Conservation (phyloP, 2,888 invertebrate genomes). For the Tiliacea citrago region DNA sequence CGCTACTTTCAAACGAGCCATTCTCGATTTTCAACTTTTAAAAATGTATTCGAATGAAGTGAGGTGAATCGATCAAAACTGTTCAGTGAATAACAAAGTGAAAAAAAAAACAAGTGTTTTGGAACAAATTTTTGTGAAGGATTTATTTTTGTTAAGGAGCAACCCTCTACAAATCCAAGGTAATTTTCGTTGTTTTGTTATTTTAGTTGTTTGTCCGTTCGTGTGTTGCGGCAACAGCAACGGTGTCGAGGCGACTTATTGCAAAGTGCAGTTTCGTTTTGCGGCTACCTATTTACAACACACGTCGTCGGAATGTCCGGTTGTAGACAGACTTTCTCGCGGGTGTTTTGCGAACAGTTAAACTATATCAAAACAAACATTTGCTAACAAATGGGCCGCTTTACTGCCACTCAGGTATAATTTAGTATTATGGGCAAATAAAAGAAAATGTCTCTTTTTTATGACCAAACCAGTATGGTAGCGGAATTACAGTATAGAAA, state of each 20-base stretch:
- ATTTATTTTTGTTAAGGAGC: conserved; percentile 76
- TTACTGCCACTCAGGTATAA: conserved; percentile 1
- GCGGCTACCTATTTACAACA: conserved; percentile 85
- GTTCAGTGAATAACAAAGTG: conserved; percentile 72
- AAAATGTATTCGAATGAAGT: conserved; percentile 86
- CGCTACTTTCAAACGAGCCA: conserved; percentile 73
- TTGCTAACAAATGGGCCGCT: conserved; percentile 16
- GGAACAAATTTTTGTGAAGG: conserved; percentile 76
- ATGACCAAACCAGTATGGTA: conserved; percentile 1
- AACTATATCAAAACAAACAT: conserved; percentile 65
- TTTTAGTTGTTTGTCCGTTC: conserved; percentile 63
- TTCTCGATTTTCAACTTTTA: conserved; percentile 73
- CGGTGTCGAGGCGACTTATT: conserved; percentile 76
- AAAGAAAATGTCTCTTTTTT: conserved; percentile 32
- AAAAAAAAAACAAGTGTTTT: conserved; percentile 71
- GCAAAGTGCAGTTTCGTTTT: conserved; percentile 82
- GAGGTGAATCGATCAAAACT: conserved; percentile 79
- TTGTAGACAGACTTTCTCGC: conserved; percentile 79
- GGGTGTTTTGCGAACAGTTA: conserved; percentile 71
- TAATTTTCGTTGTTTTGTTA: conserved; percentile 74
- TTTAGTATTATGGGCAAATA: conserved; percentile 23
- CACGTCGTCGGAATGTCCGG: conserved; percentile 75
- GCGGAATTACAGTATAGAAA: conserved; percentile 14
- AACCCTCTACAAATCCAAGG: conserved; percentile 80
- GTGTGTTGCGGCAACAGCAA: conserved; percentile 74